A percentile compares a stretch with the other conserved stretches of the same genome.
These are phyloP conservation scores for Reticulitermes speratus DNA, from an alignment of 1,140 invertebrate species.

Conservation along the genomic window DNA sequence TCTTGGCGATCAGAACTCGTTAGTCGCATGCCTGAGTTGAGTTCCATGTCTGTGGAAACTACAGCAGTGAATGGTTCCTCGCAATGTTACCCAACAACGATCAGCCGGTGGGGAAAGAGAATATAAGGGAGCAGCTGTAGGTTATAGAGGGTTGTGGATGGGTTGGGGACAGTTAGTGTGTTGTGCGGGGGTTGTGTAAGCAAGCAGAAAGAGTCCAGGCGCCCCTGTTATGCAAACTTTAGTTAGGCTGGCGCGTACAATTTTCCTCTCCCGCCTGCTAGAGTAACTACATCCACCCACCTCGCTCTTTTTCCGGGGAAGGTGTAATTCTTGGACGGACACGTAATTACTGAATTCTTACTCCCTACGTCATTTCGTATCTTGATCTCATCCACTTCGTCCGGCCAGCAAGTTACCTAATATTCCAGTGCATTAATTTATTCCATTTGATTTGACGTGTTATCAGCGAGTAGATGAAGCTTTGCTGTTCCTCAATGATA, in stretches of 20 bases:
- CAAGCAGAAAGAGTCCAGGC: background rate
- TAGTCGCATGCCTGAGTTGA: background rate
- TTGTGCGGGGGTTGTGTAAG: background rate
- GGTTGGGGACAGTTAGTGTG: background rate
- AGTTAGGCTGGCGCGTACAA: background rate
- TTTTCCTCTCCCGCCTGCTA: background rate
- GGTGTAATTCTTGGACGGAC: background rate
- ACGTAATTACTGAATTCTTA: background rate
- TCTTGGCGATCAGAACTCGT: background rate
- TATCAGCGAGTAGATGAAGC: no score
- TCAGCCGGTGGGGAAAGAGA: background rate
- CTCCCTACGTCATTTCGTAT: background rate
- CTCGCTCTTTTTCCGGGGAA: no score
- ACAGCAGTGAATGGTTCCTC: background rate
- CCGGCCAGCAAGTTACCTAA: background rate
- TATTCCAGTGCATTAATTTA: background rate
- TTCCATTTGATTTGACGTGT: background rate
- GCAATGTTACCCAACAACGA: background rate
- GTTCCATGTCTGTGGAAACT: background rate
- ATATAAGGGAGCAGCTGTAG: background rate
- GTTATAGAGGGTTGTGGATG: constrained; percentile 4
- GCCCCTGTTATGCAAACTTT: background rate
- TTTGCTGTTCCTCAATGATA: no score
- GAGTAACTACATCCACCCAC: background rate
- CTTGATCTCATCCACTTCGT: background rate